phyloP scores from a whole-genome alignment of 2,888 invertebrate genomes.

The Linhomoeus sp. region DNA sequence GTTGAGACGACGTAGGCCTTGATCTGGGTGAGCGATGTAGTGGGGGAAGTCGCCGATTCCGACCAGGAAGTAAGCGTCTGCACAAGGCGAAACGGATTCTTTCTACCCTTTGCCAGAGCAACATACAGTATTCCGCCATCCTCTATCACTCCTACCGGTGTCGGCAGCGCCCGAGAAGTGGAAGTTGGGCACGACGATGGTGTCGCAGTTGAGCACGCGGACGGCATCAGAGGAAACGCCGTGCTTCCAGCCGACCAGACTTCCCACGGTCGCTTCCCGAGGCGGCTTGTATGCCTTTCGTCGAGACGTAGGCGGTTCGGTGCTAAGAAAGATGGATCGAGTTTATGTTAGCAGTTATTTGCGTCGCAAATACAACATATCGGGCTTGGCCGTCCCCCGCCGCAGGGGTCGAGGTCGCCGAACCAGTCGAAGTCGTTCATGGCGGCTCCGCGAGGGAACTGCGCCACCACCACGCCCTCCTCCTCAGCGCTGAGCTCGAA shows the following conservation, averaged over 20 bases:
- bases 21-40: slow-evolving; percentile 12
- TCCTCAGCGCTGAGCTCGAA: slow-evolving; percentile 10
- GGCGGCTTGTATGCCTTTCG: slow-evolving; percentile 13
- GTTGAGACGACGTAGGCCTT: too few relatives aligned
- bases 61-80: slow-evolving; percentile 15
- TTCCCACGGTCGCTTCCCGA: slow-evolving; percentile 9
- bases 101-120: too few relatives aligned
- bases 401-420: slow-evolving; percentile 16
- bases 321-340: slow-evolving; percentile 5
- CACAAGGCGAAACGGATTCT: too few relatives aligned
- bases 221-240: slow-evolving; percentile 3
- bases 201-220: slow-evolving; percentile 13
- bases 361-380: too few relatives aligned
- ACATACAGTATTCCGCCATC: too few relatives aligned
- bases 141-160: too few relatives aligned
- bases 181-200: slow-evolving; percentile 2
- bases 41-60: slow-evolving; percentile 17
- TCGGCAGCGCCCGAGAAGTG: too few relatives aligned
- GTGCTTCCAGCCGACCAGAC: slow-evolving; percentile 4
- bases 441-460: slow-evolving; percentile 10
- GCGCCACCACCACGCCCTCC: slow-evolving; percentile 9
- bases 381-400: neutral
- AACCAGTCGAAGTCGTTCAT: slow-evolving; percentile 16
- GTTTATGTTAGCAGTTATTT: neutral
- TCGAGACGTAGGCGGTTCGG: slow-evolving; percentile 9